Percentiles rank a stretch among this genome's conserved stretches.
These are phyloP conservation scores for Sylvia atricapilla DNA, from an alignment of 2,113 vertebrate species.

Conservation along the genomic window DNA sequence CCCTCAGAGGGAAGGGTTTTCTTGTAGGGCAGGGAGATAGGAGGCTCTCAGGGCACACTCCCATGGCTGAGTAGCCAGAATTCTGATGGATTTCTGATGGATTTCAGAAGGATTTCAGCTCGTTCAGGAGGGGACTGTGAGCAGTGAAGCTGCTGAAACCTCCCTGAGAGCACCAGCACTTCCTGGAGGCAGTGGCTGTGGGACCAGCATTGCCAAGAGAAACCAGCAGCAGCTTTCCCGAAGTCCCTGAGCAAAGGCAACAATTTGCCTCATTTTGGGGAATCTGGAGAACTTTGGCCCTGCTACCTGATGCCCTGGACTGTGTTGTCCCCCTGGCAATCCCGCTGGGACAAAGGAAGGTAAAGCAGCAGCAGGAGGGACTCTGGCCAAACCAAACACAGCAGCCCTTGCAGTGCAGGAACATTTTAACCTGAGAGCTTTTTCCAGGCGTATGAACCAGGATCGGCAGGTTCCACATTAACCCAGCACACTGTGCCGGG, in stretches of 20 bases:
- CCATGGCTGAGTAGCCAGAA: not conserved
- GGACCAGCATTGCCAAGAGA: not conserved
- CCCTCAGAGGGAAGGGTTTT: not conserved
- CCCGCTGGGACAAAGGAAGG: not conserved
- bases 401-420: not conserved
- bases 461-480: not conserved
- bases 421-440: not conserved
- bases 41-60: not conserved
- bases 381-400: not conserved
- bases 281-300: not conserved
- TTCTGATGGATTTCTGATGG: not conserved
- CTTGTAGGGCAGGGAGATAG: accelerated
- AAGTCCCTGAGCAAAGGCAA: accelerated
- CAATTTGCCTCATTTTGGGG: not conserved
- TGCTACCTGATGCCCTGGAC: not conserved
- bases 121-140: not conserved
- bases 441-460: not conserved
- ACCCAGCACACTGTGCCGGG: not conserved
- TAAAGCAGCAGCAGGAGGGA: not conserved
- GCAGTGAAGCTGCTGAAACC: not conserved
- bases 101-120: not conserved
- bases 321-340: accelerated
- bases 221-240: not conserved
- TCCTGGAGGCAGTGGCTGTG: not conserved
- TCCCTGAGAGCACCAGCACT: not conserved